Conservation (phyloP, 2,113 vertebrate genomes). For the Cisticola juncidis region DNA sequence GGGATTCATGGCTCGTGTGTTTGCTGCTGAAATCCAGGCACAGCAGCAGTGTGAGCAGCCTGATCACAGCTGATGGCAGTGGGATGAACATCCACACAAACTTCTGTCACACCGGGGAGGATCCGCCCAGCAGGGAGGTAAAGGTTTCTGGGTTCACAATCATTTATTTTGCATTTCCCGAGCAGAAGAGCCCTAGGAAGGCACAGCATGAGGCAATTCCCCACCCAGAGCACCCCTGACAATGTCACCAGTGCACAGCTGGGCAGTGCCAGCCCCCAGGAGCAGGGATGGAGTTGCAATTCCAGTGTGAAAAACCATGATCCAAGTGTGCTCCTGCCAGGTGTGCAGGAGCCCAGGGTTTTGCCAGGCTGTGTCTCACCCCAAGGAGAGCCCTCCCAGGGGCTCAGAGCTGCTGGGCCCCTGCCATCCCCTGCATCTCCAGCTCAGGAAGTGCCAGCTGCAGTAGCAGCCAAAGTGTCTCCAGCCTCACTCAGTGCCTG, state of each 20-base stretch:
- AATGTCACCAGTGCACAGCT: rapidly evolving
- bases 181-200: neutral
- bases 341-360: neutral
- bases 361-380: neutral
- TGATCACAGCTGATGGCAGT: neutral
- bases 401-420: neutral
- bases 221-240: neutral
- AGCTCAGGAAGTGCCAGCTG: neutral
- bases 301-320: rapidly evolving
- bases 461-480: neutral
- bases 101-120: neutral
- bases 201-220: neutral
- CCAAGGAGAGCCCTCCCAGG: rapidly evolving
- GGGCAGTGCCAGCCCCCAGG: neutral
- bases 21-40: neutral
- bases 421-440: neutral
- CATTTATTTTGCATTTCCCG: neutral
- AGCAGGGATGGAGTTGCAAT: rapidly evolving
- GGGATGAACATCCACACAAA: neutral
- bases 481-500: neutral
- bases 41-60: neutral
- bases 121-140: neutral
- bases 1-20: neutral
- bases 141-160: neutral
- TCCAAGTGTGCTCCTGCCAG: rapidly evolving